phyloP scores from a whole-genome alignment of 2,888 invertebrate genomes.

The Nephrotoma appendiculata region DNA sequence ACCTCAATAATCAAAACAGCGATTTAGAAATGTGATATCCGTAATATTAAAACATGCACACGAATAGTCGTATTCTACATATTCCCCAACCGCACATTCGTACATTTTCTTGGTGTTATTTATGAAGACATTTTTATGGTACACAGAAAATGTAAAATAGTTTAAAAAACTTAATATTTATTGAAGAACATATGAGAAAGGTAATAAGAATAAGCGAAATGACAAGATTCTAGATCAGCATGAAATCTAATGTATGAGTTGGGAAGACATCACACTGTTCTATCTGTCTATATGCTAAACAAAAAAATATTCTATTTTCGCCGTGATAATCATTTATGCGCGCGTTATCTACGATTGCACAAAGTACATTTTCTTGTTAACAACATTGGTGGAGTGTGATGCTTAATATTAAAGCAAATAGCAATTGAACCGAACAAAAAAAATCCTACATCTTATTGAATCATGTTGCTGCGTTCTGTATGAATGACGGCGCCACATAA shows the following conservation, averaged over 20 bases:
- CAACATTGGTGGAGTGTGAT: background rate
- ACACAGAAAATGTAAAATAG: background rate
- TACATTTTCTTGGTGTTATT: background rate
- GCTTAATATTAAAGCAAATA: background rate
- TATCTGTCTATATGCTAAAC: background rate
- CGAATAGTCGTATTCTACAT: background rate
- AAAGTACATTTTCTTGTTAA: background rate
- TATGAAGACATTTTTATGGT: background rate
- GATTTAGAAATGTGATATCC: background rate
- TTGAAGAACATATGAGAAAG: background rate
- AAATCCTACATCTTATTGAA: background rate
- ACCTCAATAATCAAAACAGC: background rate
- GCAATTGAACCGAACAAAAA: background rate
- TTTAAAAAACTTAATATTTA: background rate
- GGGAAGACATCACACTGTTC: background rate
- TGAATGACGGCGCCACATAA: background rate
- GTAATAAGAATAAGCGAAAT: background rate
- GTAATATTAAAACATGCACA: background rate
- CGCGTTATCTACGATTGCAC: background rate
- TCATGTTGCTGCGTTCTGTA: no score
- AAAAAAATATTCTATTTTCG: background rate
- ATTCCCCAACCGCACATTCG: background rate
- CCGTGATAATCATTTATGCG: background rate
- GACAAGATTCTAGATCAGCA: background rate
- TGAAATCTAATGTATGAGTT: background rate